phyloP scores from a whole-genome alignment of 2,888 invertebrate genomes.

The Crepidodera aurea region DNA sequence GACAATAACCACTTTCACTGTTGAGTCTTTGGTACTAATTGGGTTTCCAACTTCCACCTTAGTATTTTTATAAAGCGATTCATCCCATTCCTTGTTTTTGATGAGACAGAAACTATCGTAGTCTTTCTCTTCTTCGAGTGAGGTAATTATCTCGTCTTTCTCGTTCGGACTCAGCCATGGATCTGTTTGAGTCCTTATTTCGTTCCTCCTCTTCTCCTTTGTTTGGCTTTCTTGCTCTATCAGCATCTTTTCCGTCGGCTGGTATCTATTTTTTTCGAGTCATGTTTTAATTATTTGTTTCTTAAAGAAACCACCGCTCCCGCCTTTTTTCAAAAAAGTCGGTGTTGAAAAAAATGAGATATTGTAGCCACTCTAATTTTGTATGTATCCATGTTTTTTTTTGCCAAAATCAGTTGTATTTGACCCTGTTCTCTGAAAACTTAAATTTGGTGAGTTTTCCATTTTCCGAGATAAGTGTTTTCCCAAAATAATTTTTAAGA shows the following conservation, averaged over 20 bases:
- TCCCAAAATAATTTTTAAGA: too few relatives aligned
- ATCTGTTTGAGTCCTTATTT: not conserved
- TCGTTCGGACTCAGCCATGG: not conserved
- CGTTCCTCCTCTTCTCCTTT: not conserved
- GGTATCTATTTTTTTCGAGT: not conserved
- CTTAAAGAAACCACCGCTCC: not conserved
- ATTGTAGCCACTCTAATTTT: too few relatives aligned
- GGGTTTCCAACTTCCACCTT: not conserved
- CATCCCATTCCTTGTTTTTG: not conserved
- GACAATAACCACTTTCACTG: slow-evolving; percentile 22
- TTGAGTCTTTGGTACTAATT: not conserved
- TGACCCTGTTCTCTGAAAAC: too few relatives aligned
- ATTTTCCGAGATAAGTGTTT: too few relatives aligned
- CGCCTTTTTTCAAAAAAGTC: too few relatives aligned
- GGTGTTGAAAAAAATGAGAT: too few relatives aligned
- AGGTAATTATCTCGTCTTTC: not conserved
- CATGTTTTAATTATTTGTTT: not conserved
- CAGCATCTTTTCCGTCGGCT: not conserved
- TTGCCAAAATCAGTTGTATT: too few relatives aligned
- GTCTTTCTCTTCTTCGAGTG: not conserved
- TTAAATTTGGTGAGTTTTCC: too few relatives aligned
- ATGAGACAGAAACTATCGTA: not conserved
- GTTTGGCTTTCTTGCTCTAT: not conserved
- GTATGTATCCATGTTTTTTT: too few relatives aligned
- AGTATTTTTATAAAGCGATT: not conserved